A percentile compares a stretch with the other conserved stretches of the same genome.
phyloP scores from a whole-genome alignment of 1,140 invertebrate genomes.

The Plutomurus gul region DNA sequence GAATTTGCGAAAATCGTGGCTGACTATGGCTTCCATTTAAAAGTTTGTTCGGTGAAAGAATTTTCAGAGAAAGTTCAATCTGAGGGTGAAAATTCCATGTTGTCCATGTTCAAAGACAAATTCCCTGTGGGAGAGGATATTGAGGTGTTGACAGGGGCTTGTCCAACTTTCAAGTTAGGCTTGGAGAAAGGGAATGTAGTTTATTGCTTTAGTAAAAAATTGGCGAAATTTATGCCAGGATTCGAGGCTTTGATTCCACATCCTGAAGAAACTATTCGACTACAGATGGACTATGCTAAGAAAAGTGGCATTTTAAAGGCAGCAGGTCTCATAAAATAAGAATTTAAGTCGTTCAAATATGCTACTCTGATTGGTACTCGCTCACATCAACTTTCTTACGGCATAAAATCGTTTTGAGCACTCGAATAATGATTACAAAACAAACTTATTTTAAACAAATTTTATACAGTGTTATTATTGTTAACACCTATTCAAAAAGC shows the following conservation, averaged over 20 bases:
- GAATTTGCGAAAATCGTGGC: not conserved
- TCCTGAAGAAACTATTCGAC: not conserved
- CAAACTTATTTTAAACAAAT: no score
- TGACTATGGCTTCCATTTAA: not conserved
- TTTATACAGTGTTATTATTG: no score
- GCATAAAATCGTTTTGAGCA: no score
- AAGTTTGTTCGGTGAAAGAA: not conserved
- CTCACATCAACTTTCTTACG: not conserved
- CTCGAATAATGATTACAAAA: no score
- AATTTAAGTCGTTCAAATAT: not conserved
- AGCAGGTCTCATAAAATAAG: not conserved
- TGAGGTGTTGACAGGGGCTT: not conserved
- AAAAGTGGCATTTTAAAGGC: not conserved
- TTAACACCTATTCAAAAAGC: no score
- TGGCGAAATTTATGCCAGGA: not conserved
- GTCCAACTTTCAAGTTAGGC: constrained; percentile 4
- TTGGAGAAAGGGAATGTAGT: not conserved
- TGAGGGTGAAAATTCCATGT: constrained; percentile 5
- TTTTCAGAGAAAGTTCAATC: not conserved
- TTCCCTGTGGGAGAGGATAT: not conserved
- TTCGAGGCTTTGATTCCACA: not conserved
- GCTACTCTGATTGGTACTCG: not conserved
- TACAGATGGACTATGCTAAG: not conserved
- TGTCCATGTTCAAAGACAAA: constrained; percentile 14
- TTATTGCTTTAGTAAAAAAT: not conserved